phyloP scores from a whole-genome alignment of 2,797 vertebrate genomes.

The Sternotherus odoratus region DNA sequence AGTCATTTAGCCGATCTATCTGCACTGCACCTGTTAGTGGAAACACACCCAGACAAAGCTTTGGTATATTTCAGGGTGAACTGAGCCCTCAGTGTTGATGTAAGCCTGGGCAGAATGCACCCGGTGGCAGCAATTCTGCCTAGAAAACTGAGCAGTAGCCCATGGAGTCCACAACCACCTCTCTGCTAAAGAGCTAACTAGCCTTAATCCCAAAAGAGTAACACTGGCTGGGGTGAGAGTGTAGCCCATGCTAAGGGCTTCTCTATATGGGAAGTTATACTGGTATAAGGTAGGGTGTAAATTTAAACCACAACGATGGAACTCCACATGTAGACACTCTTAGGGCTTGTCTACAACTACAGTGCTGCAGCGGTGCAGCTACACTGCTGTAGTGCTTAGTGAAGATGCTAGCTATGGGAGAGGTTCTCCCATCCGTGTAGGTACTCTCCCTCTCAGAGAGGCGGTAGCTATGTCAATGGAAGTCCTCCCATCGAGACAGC shows the following conservation, averaged over 20 bases:
- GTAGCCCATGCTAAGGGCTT: background rate
- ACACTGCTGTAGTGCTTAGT: no score
- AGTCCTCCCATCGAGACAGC: no score
- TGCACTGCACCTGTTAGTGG: background rate
- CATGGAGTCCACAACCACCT: background rate
- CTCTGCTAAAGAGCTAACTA: rapidly evolving
- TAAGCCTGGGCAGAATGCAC: background rate
- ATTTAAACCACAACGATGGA: background rate
- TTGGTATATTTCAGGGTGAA: background rate
- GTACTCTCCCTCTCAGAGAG: no score
- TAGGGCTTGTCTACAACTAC: no score
- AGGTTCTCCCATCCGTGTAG: no score
- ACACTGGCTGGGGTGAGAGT: slow-evolving; percentile 16
- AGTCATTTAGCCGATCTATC: rapidly evolving
- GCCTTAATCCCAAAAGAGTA: slow-evolving; percentile 5
- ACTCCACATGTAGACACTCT: background rate
- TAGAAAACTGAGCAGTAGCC: rapidly evolving
- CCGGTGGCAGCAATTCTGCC: background rate
- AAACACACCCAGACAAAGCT: background rate
- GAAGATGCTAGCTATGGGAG: no score
- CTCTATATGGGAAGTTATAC: background rate
- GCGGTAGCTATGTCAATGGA: no score
- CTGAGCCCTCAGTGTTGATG: rapidly evolving
- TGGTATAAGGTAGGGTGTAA: background rate
- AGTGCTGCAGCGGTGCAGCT: no score